A percentile compares a stretch with the other conserved stretches of the same genome.
phyloP scores from a whole-genome alignment of 2,797 vertebrate genomes.

The Labeo calbasu region DNA sequence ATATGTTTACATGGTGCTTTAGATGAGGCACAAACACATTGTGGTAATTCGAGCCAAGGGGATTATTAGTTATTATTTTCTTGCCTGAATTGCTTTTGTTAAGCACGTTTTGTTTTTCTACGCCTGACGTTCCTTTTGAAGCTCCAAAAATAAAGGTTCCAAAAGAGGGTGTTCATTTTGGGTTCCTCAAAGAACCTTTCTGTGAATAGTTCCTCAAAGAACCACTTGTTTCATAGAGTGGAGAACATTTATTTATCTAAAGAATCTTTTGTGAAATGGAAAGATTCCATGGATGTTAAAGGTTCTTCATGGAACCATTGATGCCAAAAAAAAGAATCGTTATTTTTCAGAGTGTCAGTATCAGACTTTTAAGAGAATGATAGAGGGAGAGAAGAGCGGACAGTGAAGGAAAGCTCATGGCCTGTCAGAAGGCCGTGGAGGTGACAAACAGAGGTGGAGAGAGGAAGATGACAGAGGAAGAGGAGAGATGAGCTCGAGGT shows the following conservation, averaged over 20 bases:
- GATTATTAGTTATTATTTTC: too few relatives aligned
- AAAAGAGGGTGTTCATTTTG: neutral
- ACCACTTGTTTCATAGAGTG: neutral
- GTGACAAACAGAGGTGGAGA: conserved; percentile 14
- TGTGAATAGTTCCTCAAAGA: neutral
- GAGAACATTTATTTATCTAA: neutral
- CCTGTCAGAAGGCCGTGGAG: conserved; percentile 21
- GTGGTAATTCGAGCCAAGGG: neutral
- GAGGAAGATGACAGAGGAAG: conserved; percentile 51
- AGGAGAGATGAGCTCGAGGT: conserved; percentile 59
- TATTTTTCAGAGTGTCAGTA: neutral
- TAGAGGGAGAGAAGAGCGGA: conserved; percentile 1
- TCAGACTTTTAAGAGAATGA: neutral
- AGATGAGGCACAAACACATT: conserved; percentile 3
- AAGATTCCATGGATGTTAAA: neutral
- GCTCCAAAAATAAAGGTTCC: neutral
- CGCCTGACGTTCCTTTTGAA: neutral
- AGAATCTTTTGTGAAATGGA: neutral
- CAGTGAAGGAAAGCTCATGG: neutral
- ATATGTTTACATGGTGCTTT: neutral
- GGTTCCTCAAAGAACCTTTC: neutral
- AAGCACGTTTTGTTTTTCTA: neutral
- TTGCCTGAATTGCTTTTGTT: too few relatives aligned
- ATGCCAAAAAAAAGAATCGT: neutral
- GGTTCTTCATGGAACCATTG: neutral